Base-by-base conservation (phyloP, 2,797 vertebrate genomes). In the Anguilla anguilla region DNA sequence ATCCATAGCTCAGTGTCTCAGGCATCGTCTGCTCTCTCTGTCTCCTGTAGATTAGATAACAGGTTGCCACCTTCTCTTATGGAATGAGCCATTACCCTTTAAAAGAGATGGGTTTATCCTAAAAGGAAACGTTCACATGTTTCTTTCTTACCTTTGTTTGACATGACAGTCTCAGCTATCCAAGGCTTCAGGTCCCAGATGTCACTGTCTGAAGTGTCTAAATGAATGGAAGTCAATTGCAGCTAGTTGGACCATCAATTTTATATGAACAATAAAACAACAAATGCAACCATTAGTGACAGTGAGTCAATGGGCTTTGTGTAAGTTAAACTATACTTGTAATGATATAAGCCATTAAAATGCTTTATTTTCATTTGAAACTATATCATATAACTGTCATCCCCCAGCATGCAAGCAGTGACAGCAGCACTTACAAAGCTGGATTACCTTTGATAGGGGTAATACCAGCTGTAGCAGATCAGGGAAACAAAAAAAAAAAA, bases 401-500 rank as follows among this genome's bases (percentile, higher is more conserved):
- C 13, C 5, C 59, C 22, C 59, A 61, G 59, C 59, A 61, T 61
- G 59, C 17, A 19, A 61, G 22, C 22, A 61, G 17, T 61, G 59
- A 6, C 59, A 19, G 2, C 59, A 61, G 59, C 59, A 19, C 59
- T 61, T 4, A 61, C 15, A 61, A 17, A 61, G 15, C 57, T 61
- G 57, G 17, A 61, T 19, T 61, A 61, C 59, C 59, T 61, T 61
- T 61, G 59, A 61, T 19, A 61, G 61, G 22, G 28, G 22, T 67
- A 67, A 28, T 67, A 17, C 6, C n/a, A 25, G 25, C 55, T n/a
- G 22, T 67, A n/a, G 5, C 61, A 57, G 55, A 57, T 57, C 55
- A 57, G 55, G 55, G 15, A 53, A 25, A 19, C 59, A 3, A 61
- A 93, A 94, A 55, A 94, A 55, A 93, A 94, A 53, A 91, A 87